phyloP scores from a whole-genome alignment of 2,888 invertebrate species.

The Epinotia demarniana region DNA sequence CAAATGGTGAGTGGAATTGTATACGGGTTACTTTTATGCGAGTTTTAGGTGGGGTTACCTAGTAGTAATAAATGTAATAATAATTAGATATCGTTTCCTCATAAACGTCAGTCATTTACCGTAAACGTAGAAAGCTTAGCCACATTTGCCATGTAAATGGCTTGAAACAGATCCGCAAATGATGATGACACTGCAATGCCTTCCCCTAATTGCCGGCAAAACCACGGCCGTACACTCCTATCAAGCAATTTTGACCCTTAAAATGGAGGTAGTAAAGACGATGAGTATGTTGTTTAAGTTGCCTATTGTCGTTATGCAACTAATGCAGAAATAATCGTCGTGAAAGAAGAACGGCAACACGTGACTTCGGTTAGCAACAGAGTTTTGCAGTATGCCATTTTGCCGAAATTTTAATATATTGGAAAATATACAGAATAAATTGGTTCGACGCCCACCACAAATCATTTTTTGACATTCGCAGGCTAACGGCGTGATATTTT shows the following conservation, averaged over 20 bases:
- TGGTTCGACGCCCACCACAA: too few species aligned
- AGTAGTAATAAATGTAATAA: neutral
- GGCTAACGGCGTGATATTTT: too few species aligned
- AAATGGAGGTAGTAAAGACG: neutral
- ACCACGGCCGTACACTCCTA: neutral
- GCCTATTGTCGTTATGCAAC: conserved; percentile 19
- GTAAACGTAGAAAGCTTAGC: conserved; percentile 28
- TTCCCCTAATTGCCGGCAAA: conserved; percentile 14
- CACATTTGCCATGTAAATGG: conserved; percentile 2
- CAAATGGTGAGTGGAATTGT: too few species aligned
- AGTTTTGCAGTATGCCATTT: neutral
- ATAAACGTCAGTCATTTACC: conserved; percentile 5
- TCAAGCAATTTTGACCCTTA: neutral
- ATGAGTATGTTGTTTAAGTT: neutral
- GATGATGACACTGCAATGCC: conserved; percentile 24
- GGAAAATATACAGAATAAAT: too few species aligned
- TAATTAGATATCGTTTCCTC: neutral
- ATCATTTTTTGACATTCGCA: too few species aligned
- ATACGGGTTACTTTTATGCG: too few species aligned
- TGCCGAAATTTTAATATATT: conserved; percentile 3
- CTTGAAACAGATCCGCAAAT: conserved; percentile 29
- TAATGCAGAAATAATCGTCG: conserved; percentile 28
- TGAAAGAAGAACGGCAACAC: neutral
- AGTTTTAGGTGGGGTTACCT: neutral
- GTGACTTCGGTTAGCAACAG: conserved; percentile 22